These are phyloP conservation scores for Xylota sylvarum DNA, from an alignment of 2,888 invertebrate genomes.

Conservation along the genomic window DNA sequence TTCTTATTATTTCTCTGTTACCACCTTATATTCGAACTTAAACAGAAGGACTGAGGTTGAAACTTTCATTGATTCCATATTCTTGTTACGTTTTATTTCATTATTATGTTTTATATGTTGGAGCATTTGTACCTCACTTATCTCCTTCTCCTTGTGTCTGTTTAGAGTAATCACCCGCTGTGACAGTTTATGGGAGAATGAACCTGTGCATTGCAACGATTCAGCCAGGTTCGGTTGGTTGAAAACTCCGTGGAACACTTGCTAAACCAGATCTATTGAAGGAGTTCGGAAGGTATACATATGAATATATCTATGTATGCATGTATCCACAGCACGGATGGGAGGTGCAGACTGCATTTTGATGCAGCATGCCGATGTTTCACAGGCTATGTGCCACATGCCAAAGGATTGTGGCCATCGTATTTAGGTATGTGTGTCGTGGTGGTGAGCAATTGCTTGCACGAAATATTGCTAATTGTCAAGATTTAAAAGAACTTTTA, in stretches of 20 bases:
- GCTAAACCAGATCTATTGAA: conserved; percentile 29
- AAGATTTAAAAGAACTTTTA: neutral
- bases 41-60: conserved; percentile 36
- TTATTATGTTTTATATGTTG: conserved; percentile 50
- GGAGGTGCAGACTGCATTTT: neutral
- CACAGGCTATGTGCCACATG: neutral
- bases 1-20: conserved; percentile 60
- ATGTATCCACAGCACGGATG: neutral
- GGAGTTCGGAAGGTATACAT: conserved; percentile 8
- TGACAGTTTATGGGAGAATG: conserved; percentile 55
- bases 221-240: conserved; percentile 35
- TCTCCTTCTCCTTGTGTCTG: conserved; percentile 52
- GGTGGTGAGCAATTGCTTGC: neutral
- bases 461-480: conserved; percentile 16
- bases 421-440: neutral
- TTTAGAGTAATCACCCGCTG: conserved; percentile 62
- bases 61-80: conserved; percentile 51
- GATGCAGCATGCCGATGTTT: neutral
- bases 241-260: conserved; percentile 28
- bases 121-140: conserved; percentile 57
- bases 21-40: conserved; percentile 45
- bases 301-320: conserved; percentile 1
- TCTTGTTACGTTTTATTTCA: conserved; percentile 50
- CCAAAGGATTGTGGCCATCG: conserved; percentile 1
- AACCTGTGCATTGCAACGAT: conserved; percentile 40